A percentile compares a stretch with the other conserved stretches of the same genome.
Evolutionary conservation across 2,797 vertebrate genomes (phyloP).

Genomic region (Cirrhinus molitorella): DNA sequence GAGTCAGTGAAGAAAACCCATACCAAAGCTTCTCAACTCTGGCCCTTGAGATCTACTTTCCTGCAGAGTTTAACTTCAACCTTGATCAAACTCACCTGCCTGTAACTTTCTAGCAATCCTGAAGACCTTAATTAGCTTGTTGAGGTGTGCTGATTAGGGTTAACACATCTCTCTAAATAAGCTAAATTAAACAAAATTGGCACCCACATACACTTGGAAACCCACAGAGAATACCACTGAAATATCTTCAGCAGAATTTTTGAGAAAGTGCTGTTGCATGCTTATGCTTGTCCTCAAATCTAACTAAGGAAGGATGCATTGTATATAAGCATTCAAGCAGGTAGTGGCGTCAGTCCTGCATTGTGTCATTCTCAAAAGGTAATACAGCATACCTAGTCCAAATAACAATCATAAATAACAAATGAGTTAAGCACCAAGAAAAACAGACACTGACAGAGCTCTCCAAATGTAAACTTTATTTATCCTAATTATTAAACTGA

Average conservation of each 20-base stretch:
- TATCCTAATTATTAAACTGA: conserved; percentile 10
- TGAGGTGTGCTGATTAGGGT: too few species aligned
- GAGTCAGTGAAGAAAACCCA: neutral
- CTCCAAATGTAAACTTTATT: conserved; percentile 37
- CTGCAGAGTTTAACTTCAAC: too few species aligned
- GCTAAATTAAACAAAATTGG: neutral
- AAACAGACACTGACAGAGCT: neutral
- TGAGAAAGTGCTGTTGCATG: neutral
- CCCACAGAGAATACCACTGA: neutral
- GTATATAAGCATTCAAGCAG: neutral
- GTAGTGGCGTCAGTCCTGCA: neutral
- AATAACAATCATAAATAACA: neutral
- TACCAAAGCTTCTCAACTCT: too few species aligned
- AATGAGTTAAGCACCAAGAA: neutral
- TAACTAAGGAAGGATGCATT: neutral
- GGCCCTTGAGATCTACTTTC: too few species aligned
- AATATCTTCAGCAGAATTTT: neutral
- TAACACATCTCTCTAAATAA: too few species aligned
- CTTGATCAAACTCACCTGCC: too few species aligned
- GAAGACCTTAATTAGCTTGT: too few species aligned
- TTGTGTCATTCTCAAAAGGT: neutral
- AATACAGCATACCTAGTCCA: neutral
- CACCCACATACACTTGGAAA: neutral
- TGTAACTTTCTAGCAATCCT: too few species aligned
- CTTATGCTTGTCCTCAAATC: neutral